phyloP scores from a whole-genome alignment of 2,888 invertebrate genomes.

The Halictus ligatus region DNA sequence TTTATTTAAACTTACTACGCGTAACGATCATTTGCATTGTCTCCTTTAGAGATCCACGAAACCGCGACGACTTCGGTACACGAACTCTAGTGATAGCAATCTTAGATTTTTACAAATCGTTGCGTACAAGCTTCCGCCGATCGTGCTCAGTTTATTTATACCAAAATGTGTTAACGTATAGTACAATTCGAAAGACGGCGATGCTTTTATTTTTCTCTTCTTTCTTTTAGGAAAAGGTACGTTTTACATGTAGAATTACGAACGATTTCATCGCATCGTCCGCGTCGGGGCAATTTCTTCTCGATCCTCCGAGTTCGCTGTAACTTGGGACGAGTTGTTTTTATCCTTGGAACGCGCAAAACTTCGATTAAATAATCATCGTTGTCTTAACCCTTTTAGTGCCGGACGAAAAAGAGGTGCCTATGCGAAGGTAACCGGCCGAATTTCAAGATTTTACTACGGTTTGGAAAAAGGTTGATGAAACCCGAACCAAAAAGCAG shows the following conservation, averaged over 20 bases:
- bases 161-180: conserved; percentile 10
- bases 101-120: conserved; percentile 21
- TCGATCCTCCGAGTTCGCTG: neutral
- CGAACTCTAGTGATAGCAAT: conserved; percentile 18
- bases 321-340: neutral
- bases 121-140: conserved; percentile 24
- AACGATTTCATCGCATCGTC: neutral
- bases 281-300: neutral
- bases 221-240: conserved; percentile 3
- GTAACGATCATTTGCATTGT: conserved; percentile 60
- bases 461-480: too few relatives aligned
- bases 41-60: conserved; percentile 53
- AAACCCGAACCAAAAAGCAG: too few relatives aligned
- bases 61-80: conserved; percentile 28
- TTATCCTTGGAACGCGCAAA: neutral
- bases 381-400: too few relatives aligned
- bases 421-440: too few relatives aligned
- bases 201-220: neutral
- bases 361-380: neutral
- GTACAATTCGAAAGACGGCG: conserved; percentile 7
- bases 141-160: conserved; percentile 13
- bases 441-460: too few relatives aligned
- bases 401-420: too few relatives aligned
- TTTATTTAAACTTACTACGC: conserved; percentile 67
- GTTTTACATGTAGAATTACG: neutral